phyloP scores from a whole-genome alignment of 2,888 invertebrate genomes.

The Tolmerus cingulatus region DNA sequence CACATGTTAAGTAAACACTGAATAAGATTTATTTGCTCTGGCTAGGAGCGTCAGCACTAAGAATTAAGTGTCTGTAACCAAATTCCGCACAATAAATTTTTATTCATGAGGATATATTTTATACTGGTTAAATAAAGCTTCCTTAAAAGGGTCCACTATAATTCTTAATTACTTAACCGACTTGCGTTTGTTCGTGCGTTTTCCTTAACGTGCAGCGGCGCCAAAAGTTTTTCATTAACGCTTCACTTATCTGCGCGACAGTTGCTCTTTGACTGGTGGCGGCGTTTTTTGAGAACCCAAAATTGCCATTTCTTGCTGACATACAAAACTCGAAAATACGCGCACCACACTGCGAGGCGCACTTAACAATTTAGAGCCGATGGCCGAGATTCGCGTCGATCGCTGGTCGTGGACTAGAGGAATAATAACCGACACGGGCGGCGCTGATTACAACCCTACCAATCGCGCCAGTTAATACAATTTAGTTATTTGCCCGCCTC shows the following conservation, averaged over 20 bases:
- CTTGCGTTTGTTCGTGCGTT: neutral
- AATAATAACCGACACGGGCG: neutral
- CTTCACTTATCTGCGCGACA: slow-evolving; percentile 6
- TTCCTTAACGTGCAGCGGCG: neutral
- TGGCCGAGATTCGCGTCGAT: neutral
- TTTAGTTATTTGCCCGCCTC: neutral
- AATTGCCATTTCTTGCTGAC: neutral
- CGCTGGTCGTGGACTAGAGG: neutral
- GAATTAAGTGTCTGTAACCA: neutral
- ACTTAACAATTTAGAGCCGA: neutral
- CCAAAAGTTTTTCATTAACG: neutral
- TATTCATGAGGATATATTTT: neutral
- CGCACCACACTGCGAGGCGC: neutral
- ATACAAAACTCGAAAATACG: neutral
- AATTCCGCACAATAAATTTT: neutral
- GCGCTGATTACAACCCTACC: neutral
- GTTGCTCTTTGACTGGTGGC: slow-evolving; percentile 1
- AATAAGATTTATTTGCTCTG: neutral
- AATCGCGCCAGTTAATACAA: neutral
- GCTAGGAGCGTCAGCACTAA: neutral
- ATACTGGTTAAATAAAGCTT: neutral
- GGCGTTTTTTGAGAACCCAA: neutral
- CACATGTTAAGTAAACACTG: neutral
- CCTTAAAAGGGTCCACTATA: neutral
- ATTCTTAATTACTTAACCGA: neutral